These are phyloP conservation scores for Zaprionus taronus DNA, from an alignment of 1,140 invertebrate species.

Conservation along the genomic window DNA sequence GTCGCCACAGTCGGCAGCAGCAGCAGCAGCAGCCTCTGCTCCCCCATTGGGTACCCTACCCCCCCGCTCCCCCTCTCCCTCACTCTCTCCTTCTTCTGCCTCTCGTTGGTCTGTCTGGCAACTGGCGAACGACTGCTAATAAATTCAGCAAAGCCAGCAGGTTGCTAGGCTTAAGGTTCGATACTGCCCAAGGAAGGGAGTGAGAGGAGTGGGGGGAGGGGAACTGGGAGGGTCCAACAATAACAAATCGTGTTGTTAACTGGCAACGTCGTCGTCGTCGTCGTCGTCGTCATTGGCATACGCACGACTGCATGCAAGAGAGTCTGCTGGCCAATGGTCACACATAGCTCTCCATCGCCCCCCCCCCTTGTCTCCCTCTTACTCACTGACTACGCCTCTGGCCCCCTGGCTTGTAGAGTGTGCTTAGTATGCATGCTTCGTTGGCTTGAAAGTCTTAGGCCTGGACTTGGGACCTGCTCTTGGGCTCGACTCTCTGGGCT, in stretches of 20 bases:
- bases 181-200: conserved; percentile 10
- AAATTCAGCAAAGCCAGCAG: conserved; percentile 81
- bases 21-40: background rate
- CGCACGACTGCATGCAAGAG: conserved; percentile 69
- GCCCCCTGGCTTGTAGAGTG: background rate
- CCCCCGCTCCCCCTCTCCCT: background rate
- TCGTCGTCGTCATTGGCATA: conserved; percentile 67
- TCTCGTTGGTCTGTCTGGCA: conserved; percentile 39
- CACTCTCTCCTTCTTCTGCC: conserved; percentile 15
- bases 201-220: background rate
- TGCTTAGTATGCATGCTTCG: conserved; percentile 80
- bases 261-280: conserved; percentile 50
- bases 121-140: conserved; percentile 69
- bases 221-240: conserved; percentile 45
- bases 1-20: conserved; percentile 3
- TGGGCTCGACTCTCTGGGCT: conserved; percentile 37
- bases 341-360: conserved; percentile 49
- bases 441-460: conserved; percentile 48
- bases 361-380: too few species aligned
- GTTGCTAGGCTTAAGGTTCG: conserved; percentile 77
- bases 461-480: conserved; percentile 19
- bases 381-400: background rate
- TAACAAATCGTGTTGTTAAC: conserved; percentile 82
- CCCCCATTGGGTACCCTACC: background rate
- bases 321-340: conserved; percentile 57